Percentiles rank a stretch among this genome's conserved stretches.
phyloP scores from a whole-genome alignment of 1,140 invertebrate genomes.

The Sinonovacula constricta region DNA sequence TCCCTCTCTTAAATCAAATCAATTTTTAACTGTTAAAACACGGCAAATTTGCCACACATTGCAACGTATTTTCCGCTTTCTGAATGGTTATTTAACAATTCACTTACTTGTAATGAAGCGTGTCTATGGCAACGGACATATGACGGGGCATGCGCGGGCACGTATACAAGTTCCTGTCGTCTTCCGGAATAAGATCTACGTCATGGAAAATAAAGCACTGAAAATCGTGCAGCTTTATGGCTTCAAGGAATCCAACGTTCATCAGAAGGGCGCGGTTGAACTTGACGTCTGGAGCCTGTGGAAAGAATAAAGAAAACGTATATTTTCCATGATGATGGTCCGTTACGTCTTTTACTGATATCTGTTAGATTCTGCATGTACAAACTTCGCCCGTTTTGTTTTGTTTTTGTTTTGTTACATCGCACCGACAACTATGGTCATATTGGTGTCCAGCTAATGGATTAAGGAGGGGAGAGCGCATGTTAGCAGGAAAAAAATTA shows the following conservation, averaged over 20 bases:
- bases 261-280: constrained; percentile 96
- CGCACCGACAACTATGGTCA: too few relatives aligned
- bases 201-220: constrained; percentile 98
- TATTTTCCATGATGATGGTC: neutral
- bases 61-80: too few relatives aligned
- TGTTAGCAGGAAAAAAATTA: too few relatives aligned
- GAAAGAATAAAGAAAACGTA: neutral
- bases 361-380: neutral
- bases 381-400: constrained; percentile 8
- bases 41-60: too few relatives aligned
- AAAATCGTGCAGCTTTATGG: constrained; percentile 85
- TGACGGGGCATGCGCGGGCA: constrained; percentile 84
- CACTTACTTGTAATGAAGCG: constrained; percentile 89
- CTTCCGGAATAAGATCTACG: constrained; percentile 94
- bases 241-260: constrained; percentile 95
- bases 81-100: too few relatives aligned
- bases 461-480: neutral
- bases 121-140: constrained; percentile 96
- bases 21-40: too few relatives aligned
- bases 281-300: constrained; percentile 75
- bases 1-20: too few relatives aligned
- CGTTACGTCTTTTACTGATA: neutral
- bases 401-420: too few relatives aligned
- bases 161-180: constrained; percentile 93
- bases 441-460: neutral